Evolutionary conservation across 37 sponge, comb jelly and placozoan genomes (phyloP).

Genomic region (Petrosia ficiformis): DNA sequence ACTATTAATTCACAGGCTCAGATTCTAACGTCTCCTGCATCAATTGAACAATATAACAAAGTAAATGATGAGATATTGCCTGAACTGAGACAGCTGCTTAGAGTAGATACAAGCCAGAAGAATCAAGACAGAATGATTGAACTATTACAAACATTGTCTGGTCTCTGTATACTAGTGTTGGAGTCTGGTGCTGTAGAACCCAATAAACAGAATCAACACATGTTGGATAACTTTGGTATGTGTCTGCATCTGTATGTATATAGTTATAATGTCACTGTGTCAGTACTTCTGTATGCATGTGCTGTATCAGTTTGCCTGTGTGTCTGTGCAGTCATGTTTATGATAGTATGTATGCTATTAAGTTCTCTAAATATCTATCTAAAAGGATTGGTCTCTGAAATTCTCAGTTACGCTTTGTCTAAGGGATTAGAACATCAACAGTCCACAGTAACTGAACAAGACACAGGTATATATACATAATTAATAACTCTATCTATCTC

Average conservation of each 20-base stretch:
- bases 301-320: too few species aligned
- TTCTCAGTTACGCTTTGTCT: neutral
- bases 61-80: neutral
- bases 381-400: neutral
- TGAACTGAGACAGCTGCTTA: neutral
- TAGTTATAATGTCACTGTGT: too few species aligned
- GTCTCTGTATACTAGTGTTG: neutral
- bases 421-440: neutral
- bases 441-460: neutral
- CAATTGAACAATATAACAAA: neutral
- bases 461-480: neutral
- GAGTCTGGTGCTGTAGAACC: neutral
- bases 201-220: neutral
- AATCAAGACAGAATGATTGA: neutral
- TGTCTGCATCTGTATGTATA: too few species aligned
- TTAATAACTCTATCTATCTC: neutral
- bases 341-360: too few species aligned
- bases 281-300: too few species aligned
- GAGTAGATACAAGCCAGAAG: neutral
- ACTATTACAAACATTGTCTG: neutral
- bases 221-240: constrained; percentile 6
- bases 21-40: constrained; percentile 15
- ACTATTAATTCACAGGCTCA: constrained; percentile 19
- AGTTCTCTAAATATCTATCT: neutral
- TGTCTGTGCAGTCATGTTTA: too few species aligned